Evolutionary conservation across 2,113 vertebrate species (phyloP).

Genomic region (Pelvicachromis taeniatus): DNA sequence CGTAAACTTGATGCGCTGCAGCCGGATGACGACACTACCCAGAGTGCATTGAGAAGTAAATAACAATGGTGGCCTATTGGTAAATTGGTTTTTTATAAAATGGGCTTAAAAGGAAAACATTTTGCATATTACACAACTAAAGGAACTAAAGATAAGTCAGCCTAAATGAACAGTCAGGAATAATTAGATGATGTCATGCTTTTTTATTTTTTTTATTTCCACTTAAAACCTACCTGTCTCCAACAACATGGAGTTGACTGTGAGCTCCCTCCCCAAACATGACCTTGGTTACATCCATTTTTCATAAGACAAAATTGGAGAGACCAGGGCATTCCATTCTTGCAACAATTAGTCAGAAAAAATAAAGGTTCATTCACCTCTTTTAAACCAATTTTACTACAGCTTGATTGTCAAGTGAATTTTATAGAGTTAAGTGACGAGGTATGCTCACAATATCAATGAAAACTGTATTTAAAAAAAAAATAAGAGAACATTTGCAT

Average conservation of each 20-base stretch:
- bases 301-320: slow-evolving; percentile 43
- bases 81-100: no score
- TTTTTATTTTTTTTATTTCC: background rate
- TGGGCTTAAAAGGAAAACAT: no score
- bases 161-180: background rate
- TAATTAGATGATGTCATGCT: slow-evolving; percentile 39
- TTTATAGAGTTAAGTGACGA: background rate
- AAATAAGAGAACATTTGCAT: background rate
- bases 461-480: background rate
- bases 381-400: background rate
- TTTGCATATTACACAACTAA: background rate
- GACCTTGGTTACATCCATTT: slow-evolving; percentile 60
- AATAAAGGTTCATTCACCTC: slow-evolving; percentile 11
- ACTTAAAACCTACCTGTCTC: background rate
- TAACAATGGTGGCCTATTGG: no score
- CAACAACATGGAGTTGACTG: slow-evolving; percentile 9
- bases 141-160: slow-evolving; percentile 11
- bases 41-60: no score
- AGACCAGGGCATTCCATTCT: background rate
- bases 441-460: background rate
- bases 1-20: no score
- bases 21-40: no score
- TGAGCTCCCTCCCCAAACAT: slow-evolving; percentile 21
- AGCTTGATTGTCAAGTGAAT: background rate
- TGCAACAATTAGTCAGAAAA: slow-evolving; percentile 44